These are phyloP conservation scores for Carcina quercana DNA, from an alignment of 2,888 invertebrate genomes.

Conservation along the genomic window DNA sequence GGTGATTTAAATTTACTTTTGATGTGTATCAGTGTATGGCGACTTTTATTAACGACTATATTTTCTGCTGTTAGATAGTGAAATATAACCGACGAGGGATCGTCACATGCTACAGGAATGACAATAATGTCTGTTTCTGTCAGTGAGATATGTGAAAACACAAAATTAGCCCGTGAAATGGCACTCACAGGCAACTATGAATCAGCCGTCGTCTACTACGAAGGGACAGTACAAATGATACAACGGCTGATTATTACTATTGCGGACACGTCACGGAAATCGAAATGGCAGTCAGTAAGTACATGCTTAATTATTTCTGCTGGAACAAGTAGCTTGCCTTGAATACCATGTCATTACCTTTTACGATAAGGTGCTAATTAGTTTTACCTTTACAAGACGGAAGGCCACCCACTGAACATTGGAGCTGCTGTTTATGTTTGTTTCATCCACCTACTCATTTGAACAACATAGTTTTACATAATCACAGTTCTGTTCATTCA, in stretches of 20 bases:
- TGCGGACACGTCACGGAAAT: constrained; percentile 85
- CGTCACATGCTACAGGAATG: constrained; percentile 75
- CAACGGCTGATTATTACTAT: constrained; percentile 87
- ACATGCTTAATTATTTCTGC: background rate
- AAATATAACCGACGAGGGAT: constrained; percentile 43
- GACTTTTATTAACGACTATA: no score
- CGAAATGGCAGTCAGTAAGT: constrained; percentile 91
- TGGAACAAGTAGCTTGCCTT: constrained; percentile 46
- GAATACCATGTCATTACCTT: constrained; percentile 53
- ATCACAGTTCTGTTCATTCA: no score
- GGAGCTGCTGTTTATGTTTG: no score
- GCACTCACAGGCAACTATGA: constrained; percentile 97
- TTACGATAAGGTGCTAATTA: constrained; percentile 59
- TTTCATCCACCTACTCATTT: no score
- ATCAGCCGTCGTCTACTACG: constrained; percentile 93
- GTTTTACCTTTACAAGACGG: constrained; percentile 42
- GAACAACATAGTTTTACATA: no score
- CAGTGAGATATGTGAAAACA: constrained; percentile 95
- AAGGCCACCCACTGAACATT: constrained; percentile 46
- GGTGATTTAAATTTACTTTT: no score
- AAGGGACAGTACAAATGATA: constrained; percentile 94
- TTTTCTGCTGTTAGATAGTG: no score
- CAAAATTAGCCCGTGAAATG: constrained; percentile 95
- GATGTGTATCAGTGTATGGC: no score
- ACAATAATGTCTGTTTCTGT: constrained; percentile 91